Evolutionary conservation across 1,140 invertebrate genomes (phyloP).

Genomic region (Octopus bimaculoides): DNA sequence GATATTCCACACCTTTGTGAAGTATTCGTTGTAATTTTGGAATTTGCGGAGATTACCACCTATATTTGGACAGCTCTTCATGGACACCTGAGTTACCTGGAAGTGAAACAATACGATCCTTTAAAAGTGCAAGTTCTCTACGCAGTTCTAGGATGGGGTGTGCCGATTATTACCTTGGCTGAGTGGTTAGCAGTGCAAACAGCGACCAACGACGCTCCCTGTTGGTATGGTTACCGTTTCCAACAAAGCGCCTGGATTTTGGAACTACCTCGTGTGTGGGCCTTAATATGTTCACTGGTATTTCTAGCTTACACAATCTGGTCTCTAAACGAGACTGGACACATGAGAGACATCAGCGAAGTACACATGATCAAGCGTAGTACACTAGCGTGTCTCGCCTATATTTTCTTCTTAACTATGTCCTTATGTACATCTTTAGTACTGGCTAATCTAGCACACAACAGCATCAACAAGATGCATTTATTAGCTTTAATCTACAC

Average conservation of each 20-base stretch:
- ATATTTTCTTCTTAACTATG: background rate
- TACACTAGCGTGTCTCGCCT: background rate
- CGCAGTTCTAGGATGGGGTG: background rate
- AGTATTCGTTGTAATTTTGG: background rate
- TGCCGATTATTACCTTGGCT: background rate
- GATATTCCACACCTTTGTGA: background rate
- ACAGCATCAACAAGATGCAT: background rate
- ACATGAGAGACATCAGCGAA: background rate
- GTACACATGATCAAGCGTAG: background rate
- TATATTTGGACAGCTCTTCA: background rate
- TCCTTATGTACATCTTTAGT: background rate
- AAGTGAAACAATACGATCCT: background rate
- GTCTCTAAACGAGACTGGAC: background rate
- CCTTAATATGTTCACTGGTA: background rate
- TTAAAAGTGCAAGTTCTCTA: conserved; percentile 1
- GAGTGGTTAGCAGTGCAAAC: background rate
- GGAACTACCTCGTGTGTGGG: background rate
- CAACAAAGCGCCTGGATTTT: background rate
- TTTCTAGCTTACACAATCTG: background rate
- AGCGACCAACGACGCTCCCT: background rate
- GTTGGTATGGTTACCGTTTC: conserved; percentile 8
- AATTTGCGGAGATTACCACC: background rate
- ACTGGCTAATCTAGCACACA: background rate
- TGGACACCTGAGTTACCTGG: background rate
- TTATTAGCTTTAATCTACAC: conserved; percentile 1